Base-by-base conservation (phyloP, 2,888 invertebrate species). In the Stenolophus ochropezus region DNA sequence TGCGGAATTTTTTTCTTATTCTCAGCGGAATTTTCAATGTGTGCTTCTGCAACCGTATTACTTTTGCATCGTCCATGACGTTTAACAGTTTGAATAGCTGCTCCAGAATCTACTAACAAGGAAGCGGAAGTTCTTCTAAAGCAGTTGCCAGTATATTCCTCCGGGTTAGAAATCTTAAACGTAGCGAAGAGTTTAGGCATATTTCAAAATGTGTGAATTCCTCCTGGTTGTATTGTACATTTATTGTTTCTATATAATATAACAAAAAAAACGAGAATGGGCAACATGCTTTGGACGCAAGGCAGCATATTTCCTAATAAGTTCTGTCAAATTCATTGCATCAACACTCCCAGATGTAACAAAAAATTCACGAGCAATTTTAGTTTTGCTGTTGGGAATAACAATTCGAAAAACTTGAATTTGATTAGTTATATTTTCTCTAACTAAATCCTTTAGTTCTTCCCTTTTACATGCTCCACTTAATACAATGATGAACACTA, bases 121-220 rank as follows among this genome's bases (percentile, higher is more conserved):
- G n/a, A n/a, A n/a, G n/a, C n/a, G n/a, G n/a, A n/a, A n/a, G n/a
- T n/a, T n/a, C n/a, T n/a, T n/a, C n/a, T n/a, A n/a, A n/a, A n/a
- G n/a, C 80, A 79, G 80, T 84, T 84, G 4, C 84, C 84, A 16
- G 84, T 84, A 82, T 84, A 84, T 14, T 78, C 75, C 61, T 84
- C 75, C 18, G 84, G 83, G 25, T 84, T 42, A 0, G 83, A n/a
- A n/a, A n/a, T n/a, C n/a, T n/a, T n/a, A n/a, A n/a, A n/a, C n/a
- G n/a, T n/a, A n/a, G n/a, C n/a, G n/a, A n/a, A 77, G 49, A 85
- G 80, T 18, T 82, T 73, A 81, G 84, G 84, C 82, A 84, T 84
- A 56, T 80, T 81, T 18, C 83, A 79, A 49, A 85, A 82, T 73
- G 82, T 84, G 65, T 85, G 83, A 81, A 83, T 83, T 4, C 84